Evolutionary conservation across 2,797 vertebrate genomes (phyloP).

Genomic region (Platalea minor): DNA sequence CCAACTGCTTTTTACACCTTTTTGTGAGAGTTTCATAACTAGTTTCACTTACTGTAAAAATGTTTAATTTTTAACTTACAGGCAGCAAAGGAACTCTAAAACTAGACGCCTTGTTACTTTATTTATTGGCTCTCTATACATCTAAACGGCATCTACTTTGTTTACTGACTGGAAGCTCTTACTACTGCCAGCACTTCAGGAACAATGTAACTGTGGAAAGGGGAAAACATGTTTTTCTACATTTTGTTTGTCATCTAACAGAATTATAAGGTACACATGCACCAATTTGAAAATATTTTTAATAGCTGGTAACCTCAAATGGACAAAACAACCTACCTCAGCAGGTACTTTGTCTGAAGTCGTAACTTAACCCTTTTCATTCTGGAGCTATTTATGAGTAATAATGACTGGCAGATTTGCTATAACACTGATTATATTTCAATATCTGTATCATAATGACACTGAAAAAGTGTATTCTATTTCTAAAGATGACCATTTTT

Average conservation of each 20-base stretch:
- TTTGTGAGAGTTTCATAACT: neutral
- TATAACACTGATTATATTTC: neutral
- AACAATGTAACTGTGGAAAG: slow-evolving; percentile 49
- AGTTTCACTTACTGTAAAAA: neutral
- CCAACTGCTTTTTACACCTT: neutral
- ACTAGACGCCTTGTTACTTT: neutral
- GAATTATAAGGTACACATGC: slow-evolving; percentile 26
- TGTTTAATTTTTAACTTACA: slow-evolving; percentile 10
- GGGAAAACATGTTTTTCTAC: slow-evolving; percentile 65
- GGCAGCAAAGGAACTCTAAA: slow-evolving; percentile 14
- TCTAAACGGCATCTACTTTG: neutral
- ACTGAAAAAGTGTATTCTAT: neutral
- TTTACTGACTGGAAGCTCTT: slow-evolving; percentile 38
- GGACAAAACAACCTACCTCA: slow-evolving; percentile 36
- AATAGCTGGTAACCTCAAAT: slow-evolving; percentile 6
- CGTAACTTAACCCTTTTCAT: neutral
- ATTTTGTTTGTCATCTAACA: slow-evolving; percentile 42
- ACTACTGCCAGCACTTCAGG: slow-evolving; percentile 43
- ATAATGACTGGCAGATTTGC: neutral
- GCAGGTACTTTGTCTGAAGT: neutral
- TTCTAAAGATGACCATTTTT: neutral
- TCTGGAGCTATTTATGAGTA: neutral
- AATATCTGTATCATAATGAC: neutral
- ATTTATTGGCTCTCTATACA: neutral
- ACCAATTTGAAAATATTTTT: slow-evolving; percentile 46